These are phyloP conservation scores for Cephus spinipes DNA, from an alignment of 2,888 invertebrate species.

Conservation along the genomic window DNA sequence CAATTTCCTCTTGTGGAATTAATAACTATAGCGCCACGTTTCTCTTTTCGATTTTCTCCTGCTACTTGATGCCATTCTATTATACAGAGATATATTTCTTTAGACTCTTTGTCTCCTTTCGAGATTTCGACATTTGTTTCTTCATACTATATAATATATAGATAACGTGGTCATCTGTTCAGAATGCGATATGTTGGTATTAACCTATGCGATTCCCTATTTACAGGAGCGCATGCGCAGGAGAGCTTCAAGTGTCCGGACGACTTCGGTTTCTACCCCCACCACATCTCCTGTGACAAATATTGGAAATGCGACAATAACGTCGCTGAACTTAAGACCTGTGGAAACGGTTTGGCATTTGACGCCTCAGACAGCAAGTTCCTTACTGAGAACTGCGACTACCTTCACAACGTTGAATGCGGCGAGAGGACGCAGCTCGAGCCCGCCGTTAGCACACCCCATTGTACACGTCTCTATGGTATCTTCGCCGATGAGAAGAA, in stretches of 20 bases:
- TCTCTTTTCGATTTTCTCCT: background rate
- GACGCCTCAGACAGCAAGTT: slow-evolving; percentile 90
- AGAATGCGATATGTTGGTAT: background rate
- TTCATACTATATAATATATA: background rate
- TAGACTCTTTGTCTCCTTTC: background rate
- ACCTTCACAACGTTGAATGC: slow-evolving; percentile 94
- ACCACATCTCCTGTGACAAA: slow-evolving; percentile 90
- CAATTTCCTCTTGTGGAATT: background rate
- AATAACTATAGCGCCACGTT: background rate
- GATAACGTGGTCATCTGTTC: background rate
- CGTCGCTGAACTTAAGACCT: slow-evolving; percentile 88
- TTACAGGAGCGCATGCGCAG: slow-evolving; percentile 72
- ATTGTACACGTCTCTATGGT: slow-evolving; percentile 89
- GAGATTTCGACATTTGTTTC: background rate
- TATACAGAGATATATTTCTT: background rate
- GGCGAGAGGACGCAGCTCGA: slow-evolving; percentile 89
- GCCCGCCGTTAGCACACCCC: slow-evolving; percentile 85
- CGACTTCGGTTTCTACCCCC: slow-evolving; percentile 94
- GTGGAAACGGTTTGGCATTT: slow-evolving; percentile 94
- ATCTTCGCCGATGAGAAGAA: slow-evolving; percentile 90
- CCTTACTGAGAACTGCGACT: slow-evolving; percentile 94
- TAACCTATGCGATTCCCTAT: background rate
- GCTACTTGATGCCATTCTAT: background rate
- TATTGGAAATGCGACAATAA: slow-evolving; percentile 96
- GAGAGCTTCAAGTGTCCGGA: slow-evolving; percentile 93